These are phyloP conservation scores for Natrix natrix DNA, from an alignment of 2,797 vertebrate genomes.

Conservation along the genomic window DNA sequence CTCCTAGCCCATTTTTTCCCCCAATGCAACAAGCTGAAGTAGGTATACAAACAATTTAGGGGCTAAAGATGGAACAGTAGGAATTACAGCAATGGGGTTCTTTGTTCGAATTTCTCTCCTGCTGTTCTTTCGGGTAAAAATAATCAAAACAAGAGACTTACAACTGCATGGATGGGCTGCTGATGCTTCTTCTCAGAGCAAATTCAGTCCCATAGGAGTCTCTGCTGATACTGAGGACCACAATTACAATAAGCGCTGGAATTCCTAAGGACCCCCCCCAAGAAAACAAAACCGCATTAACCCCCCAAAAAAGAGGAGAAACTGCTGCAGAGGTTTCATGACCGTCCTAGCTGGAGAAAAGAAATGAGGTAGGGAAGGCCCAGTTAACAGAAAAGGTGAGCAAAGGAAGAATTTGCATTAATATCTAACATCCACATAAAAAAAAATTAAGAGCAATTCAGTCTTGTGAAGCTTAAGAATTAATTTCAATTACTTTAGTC, in stretches of 20 bases:
- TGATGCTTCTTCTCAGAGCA: constrained; percentile 37
- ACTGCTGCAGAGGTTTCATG: neutral
- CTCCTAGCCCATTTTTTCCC: neutral
- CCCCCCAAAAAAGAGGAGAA: neutral
- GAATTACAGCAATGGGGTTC: neutral
- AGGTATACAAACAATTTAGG: too few species aligned
- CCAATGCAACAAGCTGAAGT: neutral
- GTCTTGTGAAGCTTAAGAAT: neutral
- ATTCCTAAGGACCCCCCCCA: constrained; percentile 57
- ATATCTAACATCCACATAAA: neutral
- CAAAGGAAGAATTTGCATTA: neutral
- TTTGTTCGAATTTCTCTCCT: neutral
- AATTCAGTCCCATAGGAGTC: constrained; percentile 74
- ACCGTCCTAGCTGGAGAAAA: neutral
- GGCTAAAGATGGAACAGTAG: neutral
- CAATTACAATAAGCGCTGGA: constrained; percentile 71
- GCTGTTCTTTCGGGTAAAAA: neutral
- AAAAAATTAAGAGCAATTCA: neutral
- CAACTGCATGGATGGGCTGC: constrained; percentile 66
- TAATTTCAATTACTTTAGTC: neutral
- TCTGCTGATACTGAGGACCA: constrained; percentile 76
- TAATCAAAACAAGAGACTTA: constrained; percentile 70
- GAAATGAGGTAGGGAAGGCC: neutral
- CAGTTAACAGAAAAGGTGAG: neutral
- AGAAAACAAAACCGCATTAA: constrained; percentile 29